A percentile compares a stretch with the other conserved stretches of the same genome.
These are phyloP conservation scores for Procavia capensis DNA, from an alignment of 2,113 vertebrate genomes.

Conservation along the genomic window DNA sequence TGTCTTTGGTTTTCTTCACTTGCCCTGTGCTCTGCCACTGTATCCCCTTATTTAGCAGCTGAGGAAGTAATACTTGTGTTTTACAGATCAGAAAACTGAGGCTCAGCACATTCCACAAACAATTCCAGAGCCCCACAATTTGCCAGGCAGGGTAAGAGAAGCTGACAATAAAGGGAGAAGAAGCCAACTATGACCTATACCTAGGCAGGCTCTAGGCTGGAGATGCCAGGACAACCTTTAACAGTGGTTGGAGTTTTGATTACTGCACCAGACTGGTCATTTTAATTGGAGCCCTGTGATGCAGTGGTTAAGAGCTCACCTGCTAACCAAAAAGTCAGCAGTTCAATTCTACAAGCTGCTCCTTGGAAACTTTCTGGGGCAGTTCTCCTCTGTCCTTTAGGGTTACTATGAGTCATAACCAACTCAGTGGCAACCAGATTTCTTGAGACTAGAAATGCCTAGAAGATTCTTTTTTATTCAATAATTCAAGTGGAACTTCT, in stretches of 20 bases:
- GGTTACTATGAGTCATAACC: no score
- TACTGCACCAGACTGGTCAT: background rate
- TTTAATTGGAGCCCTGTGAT: background rate
- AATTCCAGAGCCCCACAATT: background rate
- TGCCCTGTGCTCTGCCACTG: background rate
- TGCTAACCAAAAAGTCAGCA: no score
- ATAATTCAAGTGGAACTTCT: no score
- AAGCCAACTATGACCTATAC: background rate
- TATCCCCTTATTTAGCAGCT: background rate
- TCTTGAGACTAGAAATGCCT: background rate
- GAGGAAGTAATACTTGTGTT: background rate
- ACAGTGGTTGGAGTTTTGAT: background rate
- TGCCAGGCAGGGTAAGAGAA: background rate
- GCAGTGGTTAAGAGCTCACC: no score
- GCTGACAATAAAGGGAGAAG: background rate
- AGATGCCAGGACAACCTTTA: background rate
- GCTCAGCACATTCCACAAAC: background rate
- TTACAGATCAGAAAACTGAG: no score
- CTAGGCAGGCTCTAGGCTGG: background rate
- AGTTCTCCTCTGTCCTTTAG: no score
- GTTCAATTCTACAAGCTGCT: no score
- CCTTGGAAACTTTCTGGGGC: no score
- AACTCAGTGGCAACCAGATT: background rate
- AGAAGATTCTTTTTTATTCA: background rate
- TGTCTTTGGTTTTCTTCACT: no score